These are phyloP conservation scores for Lepus americanus DNA, from an alignment of 2,113 vertebrate species.

Conservation along the genomic window DNA sequence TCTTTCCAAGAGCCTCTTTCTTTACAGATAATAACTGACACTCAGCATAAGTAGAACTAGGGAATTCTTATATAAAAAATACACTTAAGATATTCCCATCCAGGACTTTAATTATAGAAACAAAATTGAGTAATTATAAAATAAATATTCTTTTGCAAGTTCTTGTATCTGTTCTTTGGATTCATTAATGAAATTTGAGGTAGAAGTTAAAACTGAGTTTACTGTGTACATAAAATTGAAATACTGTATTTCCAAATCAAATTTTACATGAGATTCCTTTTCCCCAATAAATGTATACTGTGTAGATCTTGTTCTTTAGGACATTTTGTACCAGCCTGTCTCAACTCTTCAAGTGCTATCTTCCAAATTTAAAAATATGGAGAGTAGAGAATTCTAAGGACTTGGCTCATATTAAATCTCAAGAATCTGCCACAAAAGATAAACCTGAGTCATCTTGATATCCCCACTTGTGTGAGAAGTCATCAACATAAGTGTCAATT, in stretches of 20 bases:
- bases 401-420: not conserved
- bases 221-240: conserved; percentile 13
- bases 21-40: not conserved
- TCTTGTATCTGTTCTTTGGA: conserved; percentile 47
- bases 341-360: not conserved
- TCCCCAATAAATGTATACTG: not conserved
- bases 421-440: not conserved
- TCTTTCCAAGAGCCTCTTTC: not conserved
- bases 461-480: conserved; percentile 1
- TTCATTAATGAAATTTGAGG: not conserved
- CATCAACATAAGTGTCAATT: conserved; percentile 5
- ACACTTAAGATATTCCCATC: conserved; percentile 32
- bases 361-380: not conserved
- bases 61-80: conserved; percentile 34
- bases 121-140: conserved; percentile 11
- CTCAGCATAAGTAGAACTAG: not conserved
- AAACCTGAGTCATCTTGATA: conserved; percentile 36
- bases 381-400: conserved; percentile 1
- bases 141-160: conserved; percentile 26
- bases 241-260: not conserved
- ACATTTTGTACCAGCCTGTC: not conserved
- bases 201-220: not conserved
- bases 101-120: conserved; percentile 14
- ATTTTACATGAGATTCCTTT: not conserved
- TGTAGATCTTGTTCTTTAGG: not conserved